Percentiles rank a stretch among this genome's conserved stretches.
Conservation (phyloP, 2,888 invertebrate genomes). For the Griposia aprilina region DNA sequence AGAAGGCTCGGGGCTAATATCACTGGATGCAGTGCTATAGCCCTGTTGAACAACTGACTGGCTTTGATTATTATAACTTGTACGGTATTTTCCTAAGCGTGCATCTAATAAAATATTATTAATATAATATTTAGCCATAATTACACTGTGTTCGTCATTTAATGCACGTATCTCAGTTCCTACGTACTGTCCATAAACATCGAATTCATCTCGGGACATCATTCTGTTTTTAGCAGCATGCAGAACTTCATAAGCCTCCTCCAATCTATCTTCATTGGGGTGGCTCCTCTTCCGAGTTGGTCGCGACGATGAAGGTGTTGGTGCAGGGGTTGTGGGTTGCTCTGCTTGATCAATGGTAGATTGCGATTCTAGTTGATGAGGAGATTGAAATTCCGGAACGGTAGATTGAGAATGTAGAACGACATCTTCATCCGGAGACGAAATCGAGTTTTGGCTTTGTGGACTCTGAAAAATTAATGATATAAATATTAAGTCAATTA, state of each 20-base stretch:
- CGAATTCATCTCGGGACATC: slow-evolving; percentile 55
- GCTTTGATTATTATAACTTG: slow-evolving; percentile 2
- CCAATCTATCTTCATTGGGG: slow-evolving; percentile 9
- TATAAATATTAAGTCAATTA: slow-evolving; percentile 50
- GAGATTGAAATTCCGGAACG: slow-evolving; percentile 50
- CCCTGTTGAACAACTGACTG: background rate
- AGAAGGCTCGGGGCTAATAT: slow-evolving; percentile 43
- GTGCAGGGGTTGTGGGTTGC: slow-evolving; percentile 32
- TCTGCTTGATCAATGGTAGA: slow-evolving; percentile 45
- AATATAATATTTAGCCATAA: slow-evolving; percentile 60
- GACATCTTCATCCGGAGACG: slow-evolving; percentile 51
- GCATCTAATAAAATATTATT: slow-evolving; percentile 60
- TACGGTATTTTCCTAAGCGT: slow-evolving; percentile 57
- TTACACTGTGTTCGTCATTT: slow-evolving; percentile 55
- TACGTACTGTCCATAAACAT: slow-evolving; percentile 59
- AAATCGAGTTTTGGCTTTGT: slow-evolving; percentile 53
- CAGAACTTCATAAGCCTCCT: slow-evolving; percentile 49
- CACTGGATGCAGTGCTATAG: slow-evolving; percentile 43
- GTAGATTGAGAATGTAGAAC: slow-evolving; percentile 48
- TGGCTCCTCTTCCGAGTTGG: slow-evolving; percentile 40
- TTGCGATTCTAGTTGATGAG: slow-evolving; percentile 48
- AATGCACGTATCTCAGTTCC: slow-evolving; percentile 59
- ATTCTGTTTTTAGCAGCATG: slow-evolving; percentile 55
- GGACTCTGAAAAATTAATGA: slow-evolving; percentile 46
- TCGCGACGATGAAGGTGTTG: slow-evolving; percentile 51